Conservation (phyloP, 2,113 vertebrate genomes). For the Chaetops frenatus region DNA sequence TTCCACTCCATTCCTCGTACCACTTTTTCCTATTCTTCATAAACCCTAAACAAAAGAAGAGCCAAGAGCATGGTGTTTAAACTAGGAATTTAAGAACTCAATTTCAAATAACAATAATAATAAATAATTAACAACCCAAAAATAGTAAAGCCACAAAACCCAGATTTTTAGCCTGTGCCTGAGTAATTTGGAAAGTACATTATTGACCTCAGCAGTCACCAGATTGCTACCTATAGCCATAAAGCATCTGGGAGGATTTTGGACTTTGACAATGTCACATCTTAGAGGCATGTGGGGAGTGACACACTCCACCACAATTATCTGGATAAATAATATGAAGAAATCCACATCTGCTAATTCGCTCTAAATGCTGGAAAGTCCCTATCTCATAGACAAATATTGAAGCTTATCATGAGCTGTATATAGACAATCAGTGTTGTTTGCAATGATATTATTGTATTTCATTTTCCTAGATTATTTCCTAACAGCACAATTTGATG, state of each 20-base stretch:
- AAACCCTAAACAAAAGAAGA: slow-evolving; percentile 67
- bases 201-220: background rate
- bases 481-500: background rate
- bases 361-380: background rate
- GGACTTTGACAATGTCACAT: rapidly evolving
- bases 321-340: background rate
- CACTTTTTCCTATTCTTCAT: slow-evolving; percentile 71
- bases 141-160: rapidly evolving
- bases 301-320: rapidly evolving
- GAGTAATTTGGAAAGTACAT: background rate
- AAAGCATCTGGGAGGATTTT: background rate
- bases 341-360: background rate
- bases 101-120: background rate
- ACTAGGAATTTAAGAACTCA: background rate
- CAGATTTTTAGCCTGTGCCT: background rate
- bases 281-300: background rate
- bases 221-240: background rate
- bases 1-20: background rate
- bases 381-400: rapidly evolving
- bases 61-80: background rate
- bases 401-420: background rate
- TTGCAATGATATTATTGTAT: background rate
- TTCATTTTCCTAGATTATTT: background rate
- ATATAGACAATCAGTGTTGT: background rate
- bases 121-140: background rate